Percentiles rank a stretch among this genome's conserved stretches.
These are phyloP conservation scores for Dryadula phaetusa DNA, from an alignment of 2,888 invertebrate genomes.

Conservation along the genomic window DNA sequence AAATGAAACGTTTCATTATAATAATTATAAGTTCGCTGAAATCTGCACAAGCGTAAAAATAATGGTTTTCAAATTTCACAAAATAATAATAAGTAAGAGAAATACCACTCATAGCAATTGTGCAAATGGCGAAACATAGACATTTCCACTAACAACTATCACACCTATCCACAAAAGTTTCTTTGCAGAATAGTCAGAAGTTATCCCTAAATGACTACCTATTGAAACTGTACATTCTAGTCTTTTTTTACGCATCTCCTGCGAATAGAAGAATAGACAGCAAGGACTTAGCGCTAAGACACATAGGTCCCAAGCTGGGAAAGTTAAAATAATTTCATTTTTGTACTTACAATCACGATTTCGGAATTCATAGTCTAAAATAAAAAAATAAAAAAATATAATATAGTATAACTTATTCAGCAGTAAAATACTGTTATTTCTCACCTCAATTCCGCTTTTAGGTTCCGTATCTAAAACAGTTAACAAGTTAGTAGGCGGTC, in stretches of 20 bases:
- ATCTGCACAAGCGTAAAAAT: too few relatives aligned
- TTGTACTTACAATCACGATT: too few relatives aligned
- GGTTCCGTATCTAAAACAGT: slow-evolving; percentile 72
- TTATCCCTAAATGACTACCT: slow-evolving; percentile 3
- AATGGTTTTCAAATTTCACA: too few relatives aligned
- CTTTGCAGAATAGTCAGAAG: slow-evolving; percentile 2
- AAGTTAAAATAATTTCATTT: too few relatives aligned
- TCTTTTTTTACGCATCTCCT: neutral
- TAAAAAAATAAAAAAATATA: too few relatives aligned
- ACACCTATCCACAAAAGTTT: slow-evolving; percentile 1
- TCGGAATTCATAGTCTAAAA: too few relatives aligned
- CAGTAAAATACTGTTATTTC: neutral
- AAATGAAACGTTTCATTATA: too few relatives aligned
- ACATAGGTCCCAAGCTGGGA: too few relatives aligned
- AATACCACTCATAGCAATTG: slow-evolving; percentile 12
- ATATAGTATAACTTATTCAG: too few relatives aligned
- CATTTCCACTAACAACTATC: slow-evolving; percentile 10
- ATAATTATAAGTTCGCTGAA: too few relatives aligned
- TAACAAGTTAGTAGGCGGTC: slow-evolving; percentile 69
- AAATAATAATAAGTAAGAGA: too few relatives aligned
- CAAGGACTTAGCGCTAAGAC: neutral
- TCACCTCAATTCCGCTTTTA: slow-evolving; percentile 69
- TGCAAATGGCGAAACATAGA: slow-evolving; percentile 8
- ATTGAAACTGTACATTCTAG: neutral
- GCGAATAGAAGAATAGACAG: neutral